Conservation (phyloP, 2,888 invertebrate genomes). For the Patella depressa region DNA sequence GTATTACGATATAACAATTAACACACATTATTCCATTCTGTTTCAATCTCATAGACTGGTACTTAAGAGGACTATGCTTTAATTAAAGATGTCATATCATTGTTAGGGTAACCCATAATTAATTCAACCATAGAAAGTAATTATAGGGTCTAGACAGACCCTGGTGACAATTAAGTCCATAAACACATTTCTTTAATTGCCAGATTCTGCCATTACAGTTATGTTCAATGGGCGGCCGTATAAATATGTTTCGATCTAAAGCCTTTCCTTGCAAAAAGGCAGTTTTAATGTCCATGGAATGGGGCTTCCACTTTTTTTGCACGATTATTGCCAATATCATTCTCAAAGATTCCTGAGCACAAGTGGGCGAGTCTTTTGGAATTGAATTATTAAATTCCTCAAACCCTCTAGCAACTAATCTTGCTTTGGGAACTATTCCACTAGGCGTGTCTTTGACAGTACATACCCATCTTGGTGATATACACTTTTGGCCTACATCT, state of each 20-base stretch:
- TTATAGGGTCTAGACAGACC: too few species aligned
- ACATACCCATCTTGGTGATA: slow-evolving; percentile 21
- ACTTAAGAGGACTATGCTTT: too few species aligned
- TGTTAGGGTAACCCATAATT: too few species aligned
- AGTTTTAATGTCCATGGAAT: slow-evolving; percentile 21
- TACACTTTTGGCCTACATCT: slow-evolving; percentile 19
- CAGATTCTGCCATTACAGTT: slow-evolving; percentile 10
- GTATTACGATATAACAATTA: too few species aligned
- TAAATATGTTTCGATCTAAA: background rate
- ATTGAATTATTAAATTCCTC: slow-evolving; percentile 17
- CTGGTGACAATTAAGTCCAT: too few species aligned
- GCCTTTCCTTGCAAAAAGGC: slow-evolving; percentile 24
- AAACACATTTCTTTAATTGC: slow-evolving; percentile 22
- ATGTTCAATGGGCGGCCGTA: slow-evolving; percentile 9
- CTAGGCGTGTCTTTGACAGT: slow-evolving; percentile 12
- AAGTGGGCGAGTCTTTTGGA: slow-evolving; percentile 21
- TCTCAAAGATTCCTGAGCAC: slow-evolving; percentile 20
- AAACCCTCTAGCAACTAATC: slow-evolving; percentile 26
- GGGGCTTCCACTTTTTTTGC: slow-evolving; percentile 12
- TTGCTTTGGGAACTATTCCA: slow-evolving; percentile 12
- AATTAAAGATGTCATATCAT: too few species aligned
- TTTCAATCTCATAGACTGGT: too few species aligned
- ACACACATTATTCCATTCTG: too few species aligned
- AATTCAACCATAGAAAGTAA: too few species aligned
- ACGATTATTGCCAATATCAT: slow-evolving; percentile 20